These are phyloP conservation scores for Gopherus evgoodei DNA, from an alignment of 2,113 vertebrate genomes.

Conservation along the genomic window DNA sequence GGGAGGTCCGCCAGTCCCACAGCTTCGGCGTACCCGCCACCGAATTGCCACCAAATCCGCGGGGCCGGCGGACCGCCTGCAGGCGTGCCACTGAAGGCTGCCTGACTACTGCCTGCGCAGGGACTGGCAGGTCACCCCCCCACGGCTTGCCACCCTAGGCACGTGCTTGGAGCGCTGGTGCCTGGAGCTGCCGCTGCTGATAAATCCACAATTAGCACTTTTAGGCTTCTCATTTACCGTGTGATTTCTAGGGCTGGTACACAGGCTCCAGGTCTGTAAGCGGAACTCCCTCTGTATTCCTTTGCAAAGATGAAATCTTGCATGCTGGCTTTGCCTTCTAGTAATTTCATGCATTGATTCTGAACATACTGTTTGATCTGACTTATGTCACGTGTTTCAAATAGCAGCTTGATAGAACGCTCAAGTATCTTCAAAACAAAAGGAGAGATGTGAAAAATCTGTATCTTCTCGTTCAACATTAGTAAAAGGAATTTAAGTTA, in stretches of 20 bases:
- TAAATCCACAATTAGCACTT: neutral
- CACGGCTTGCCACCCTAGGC: no score
- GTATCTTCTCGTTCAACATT: neutral
- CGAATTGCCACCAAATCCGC: no score
- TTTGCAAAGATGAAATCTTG: conserved; percentile 98
- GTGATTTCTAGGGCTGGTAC: conserved; percentile 96
- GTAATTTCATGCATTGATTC: conserved; percentile 92
- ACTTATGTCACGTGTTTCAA: conserved; percentile 97
- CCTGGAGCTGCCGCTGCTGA: no score
- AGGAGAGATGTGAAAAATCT: conserved; percentile 19
- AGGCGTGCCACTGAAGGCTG: no score
- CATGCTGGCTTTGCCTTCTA: conserved; percentile 94
- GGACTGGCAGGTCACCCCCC: no score
- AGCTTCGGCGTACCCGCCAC: no score
- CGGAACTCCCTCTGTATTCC: conserved; percentile 92
- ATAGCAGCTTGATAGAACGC: conserved; percentile 96
- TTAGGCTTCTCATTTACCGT: conserved; percentile 80
- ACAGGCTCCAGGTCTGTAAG: conserved; percentile 93
- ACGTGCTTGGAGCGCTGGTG: no score
- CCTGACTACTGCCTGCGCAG: no score
- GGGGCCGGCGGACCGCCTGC: no score
- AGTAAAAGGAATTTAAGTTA: neutral
- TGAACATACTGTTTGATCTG: conserved; percentile 97
- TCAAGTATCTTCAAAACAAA: conserved; percentile 90
- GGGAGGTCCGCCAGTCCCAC: no score